phyloP scores from a whole-genome alignment of 2,888 invertebrate genomes.

The Rhodophaea formosa region DNA sequence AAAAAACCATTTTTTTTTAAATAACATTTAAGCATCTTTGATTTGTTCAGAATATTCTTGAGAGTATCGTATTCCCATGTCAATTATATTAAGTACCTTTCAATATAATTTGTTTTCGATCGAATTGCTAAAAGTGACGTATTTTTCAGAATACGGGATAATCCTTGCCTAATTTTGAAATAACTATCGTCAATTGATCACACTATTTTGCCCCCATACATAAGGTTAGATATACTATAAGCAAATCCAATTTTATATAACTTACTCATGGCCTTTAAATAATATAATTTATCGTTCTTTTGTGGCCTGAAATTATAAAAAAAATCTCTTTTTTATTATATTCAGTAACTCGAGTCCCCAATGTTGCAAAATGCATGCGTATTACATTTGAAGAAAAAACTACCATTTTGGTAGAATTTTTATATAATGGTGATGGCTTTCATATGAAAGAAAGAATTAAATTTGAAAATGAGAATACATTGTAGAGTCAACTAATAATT shows the following conservation, averaged over 20 bases:
- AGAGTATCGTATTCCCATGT: no score
- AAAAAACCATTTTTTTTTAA: no score
- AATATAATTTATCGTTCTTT: neutral
- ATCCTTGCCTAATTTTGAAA: neutral
- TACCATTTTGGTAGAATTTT: slow-evolving; percentile 16
- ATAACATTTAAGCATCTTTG: no score
- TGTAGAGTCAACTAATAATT: slow-evolving; percentile 28
- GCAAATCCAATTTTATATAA: slow-evolving; percentile 39
- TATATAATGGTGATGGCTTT: slow-evolving; percentile 13
- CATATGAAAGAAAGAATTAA: neutral
- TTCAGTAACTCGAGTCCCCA: slow-evolving; percentile 11
- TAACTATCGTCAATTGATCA: slow-evolving; percentile 57
- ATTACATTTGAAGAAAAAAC: neutral
- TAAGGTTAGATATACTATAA: slow-evolving; percentile 73
- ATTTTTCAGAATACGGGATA: neutral
- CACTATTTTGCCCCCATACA: slow-evolving; percentile 47
- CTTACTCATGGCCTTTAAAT: neutral
- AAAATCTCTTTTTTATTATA: slow-evolving; percentile 16
- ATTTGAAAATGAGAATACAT: slow-evolving; percentile 17
- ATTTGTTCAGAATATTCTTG: no score
- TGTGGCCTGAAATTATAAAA: neutral
- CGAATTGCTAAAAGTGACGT: no score
- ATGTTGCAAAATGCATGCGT: slow-evolving; percentile 11
- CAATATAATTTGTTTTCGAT: no score
- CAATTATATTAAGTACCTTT: no score